A percentile compares a stretch with the other conserved stretches of the same genome.
These are phyloP conservation scores for Lycophotia porphyrea DNA, from an alignment of 2,888 invertebrate genomes.

Conservation along the genomic window DNA sequence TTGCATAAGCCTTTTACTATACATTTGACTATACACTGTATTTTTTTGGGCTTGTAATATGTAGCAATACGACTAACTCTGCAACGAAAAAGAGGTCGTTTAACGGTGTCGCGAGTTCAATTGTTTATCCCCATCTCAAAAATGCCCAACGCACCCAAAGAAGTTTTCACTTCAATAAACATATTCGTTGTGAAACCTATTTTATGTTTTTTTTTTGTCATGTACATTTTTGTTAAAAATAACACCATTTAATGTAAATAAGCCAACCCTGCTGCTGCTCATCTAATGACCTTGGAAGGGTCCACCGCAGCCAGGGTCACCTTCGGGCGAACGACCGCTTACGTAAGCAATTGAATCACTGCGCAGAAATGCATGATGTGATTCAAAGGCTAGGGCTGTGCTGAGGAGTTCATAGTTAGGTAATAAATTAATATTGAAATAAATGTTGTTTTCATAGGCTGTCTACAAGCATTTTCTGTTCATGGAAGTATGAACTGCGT, in stretches of 20 bases:
- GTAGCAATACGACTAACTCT: too few species aligned
- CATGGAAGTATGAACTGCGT: too few species aligned
- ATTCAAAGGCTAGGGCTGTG: constrained; percentile 62
- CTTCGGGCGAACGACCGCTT: constrained; percentile 78
- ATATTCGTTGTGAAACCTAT: background rate
- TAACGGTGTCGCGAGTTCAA: too few species aligned
- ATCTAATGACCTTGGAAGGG: constrained; percentile 72
- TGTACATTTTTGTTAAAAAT: background rate
- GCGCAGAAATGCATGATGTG: constrained; percentile 75
- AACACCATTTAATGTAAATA: background rate
- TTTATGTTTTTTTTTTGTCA: background rate
- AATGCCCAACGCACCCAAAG: too few species aligned
- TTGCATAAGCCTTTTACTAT: too few species aligned
- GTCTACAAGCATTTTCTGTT: too few species aligned
- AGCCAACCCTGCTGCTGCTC: constrained; percentile 31
- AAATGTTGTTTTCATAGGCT: background rate
- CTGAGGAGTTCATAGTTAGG: background rate
- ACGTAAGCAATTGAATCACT: constrained; percentile 82
- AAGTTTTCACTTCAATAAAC: too few species aligned
- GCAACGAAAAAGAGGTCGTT: too few species aligned
- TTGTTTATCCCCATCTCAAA: too few species aligned
- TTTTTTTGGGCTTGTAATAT: too few species aligned
- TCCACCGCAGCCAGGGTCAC: constrained; percentile 69
- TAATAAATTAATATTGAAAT: background rate
- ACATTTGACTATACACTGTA: too few species aligned